These are phyloP conservation scores for Pemphredon lugubris DNA, from an alignment of 2,888 invertebrate genomes.

Conservation along the genomic window DNA sequence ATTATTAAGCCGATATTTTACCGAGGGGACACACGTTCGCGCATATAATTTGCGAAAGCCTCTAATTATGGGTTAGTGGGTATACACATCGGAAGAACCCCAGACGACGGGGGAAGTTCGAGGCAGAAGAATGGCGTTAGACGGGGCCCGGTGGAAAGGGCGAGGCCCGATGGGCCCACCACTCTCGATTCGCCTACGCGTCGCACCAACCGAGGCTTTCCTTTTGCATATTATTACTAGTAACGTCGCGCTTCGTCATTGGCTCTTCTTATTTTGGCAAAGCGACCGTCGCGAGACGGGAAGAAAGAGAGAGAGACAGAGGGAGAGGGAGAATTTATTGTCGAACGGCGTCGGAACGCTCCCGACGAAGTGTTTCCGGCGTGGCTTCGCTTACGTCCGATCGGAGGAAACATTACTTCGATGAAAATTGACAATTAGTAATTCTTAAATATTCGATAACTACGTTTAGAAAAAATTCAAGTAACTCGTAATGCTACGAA, in stretches of 20 bases:
- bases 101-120: conserved; percentile 52
- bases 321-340: neutral
- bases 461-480: too few relatives aligned
- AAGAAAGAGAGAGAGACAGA: too few relatives aligned
- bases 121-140: conserved; percentile 70
- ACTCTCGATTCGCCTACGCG: conserved; percentile 79
- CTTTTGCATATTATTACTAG: conserved; percentile 76
- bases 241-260: conserved; percentile 48
- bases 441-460: too few relatives aligned
- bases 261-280: conserved; percentile 55
- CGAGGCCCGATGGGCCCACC: conserved; percentile 66
- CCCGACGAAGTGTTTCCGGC: neutral
- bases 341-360: neutral
- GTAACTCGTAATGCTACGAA: too few relatives aligned
- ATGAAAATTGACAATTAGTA: too few relatives aligned
- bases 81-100: conserved; percentile 52
- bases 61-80: conserved; percentile 79
- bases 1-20: conserved; percentile 81
- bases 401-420: too few relatives aligned
- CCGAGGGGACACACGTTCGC: conserved; percentile 80
- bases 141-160: conserved; percentile 66
- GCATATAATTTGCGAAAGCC: conserved; percentile 81
- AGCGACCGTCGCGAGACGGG: conserved; percentile 4
- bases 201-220: conserved; percentile 66
- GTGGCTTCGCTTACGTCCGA: neutral